A percentile compares a stretch with the other conserved stretches of the same genome.
These are phyloP conservation scores for Anguilla anguilla DNA, from an alignment of 2,797 vertebrate species.

Conservation along the genomic window DNA sequence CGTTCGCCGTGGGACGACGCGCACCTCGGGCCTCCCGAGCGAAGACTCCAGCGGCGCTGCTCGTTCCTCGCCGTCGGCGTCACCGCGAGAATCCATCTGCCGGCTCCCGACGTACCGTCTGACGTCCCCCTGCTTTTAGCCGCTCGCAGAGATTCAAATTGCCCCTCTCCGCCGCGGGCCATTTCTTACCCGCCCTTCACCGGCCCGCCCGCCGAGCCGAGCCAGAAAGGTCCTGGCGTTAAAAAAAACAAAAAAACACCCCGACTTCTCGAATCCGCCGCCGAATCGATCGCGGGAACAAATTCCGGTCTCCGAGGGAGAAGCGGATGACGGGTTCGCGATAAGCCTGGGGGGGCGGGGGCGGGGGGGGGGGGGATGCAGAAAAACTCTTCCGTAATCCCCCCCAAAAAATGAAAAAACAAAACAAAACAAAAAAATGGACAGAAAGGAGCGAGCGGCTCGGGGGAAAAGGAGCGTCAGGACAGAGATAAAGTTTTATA, in stretches of 20 bases:
- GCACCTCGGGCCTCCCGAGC: neutral
- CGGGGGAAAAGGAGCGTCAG: conserved; percentile 29
- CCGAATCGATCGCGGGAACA: neutral
- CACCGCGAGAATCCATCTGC: neutral
- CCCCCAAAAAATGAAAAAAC: neutral
- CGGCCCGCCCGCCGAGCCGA: neutral
- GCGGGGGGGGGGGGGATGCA: too few relatives aligned
- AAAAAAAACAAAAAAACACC: neutral
- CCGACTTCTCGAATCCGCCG: neutral
- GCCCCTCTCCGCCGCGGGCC: neutral
- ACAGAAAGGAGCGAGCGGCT: conserved; percentile 43
- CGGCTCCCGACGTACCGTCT: neutral
- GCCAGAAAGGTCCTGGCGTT: neutral
- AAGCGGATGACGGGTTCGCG: neutral
- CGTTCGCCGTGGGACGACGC: neutral
- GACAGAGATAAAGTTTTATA: conserved; percentile 13
- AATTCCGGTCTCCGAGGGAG: conserved; percentile 18
- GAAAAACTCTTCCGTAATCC: neutral
- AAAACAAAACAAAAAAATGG: conserved; percentile 5
- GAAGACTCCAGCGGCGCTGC: neutral
- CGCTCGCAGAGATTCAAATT: neutral
- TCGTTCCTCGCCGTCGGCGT: neutral
- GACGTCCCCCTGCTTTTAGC: neutral
- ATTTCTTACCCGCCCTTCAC: neutral
- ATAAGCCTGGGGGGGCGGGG: neutral